Evolutionary conservation across 2,797 vertebrate species (phyloP).

Genomic region (Lateolabrax maculatus): DNA sequence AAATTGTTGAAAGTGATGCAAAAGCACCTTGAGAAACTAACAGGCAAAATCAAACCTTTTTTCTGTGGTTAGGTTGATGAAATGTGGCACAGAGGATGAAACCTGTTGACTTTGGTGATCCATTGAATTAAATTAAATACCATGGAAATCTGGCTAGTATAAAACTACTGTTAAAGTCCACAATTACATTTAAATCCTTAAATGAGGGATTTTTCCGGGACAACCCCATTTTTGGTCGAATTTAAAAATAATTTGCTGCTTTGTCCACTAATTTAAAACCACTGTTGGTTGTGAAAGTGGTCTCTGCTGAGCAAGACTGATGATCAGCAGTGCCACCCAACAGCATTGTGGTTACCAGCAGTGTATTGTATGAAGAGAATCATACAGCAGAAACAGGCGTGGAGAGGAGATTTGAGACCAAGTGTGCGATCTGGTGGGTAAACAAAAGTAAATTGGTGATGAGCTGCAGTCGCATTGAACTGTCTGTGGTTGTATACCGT

Average conservation of each 20-base stretch:
- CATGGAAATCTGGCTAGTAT: too few relatives aligned
- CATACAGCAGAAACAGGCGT: slow-evolving; percentile 4
- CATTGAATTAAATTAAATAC: not conserved
- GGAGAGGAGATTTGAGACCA: slow-evolving; percentile 17
- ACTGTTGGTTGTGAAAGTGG: not conserved
- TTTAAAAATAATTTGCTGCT: not conserved
- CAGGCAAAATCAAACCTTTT: not conserved
- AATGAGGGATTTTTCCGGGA: not conserved
- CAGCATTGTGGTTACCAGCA: slow-evolving; percentile 8
- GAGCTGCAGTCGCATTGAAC: slow-evolving; percentile 13
- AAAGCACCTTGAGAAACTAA: not conserved
- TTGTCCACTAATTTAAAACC: not conserved
- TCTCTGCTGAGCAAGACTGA: not conserved
- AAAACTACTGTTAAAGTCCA: too few relatives aligned
- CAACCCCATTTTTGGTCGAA: not conserved
- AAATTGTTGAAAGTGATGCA: not conserved
- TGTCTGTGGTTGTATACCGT: slow-evolving; percentile 83
- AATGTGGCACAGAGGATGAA: not conserved
- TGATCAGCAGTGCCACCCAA: not conserved
- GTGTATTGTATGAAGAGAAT: not conserved
- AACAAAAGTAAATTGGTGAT: slow-evolving; percentile 32
- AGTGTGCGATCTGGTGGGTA: slow-evolving; percentile 16
- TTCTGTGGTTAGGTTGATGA: not conserved
- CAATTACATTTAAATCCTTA: not conserved
- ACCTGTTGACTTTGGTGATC: not conserved